Base-by-base conservation (phyloP, 2,113 vertebrate genomes). In the Calyptomena viridis region DNA sequence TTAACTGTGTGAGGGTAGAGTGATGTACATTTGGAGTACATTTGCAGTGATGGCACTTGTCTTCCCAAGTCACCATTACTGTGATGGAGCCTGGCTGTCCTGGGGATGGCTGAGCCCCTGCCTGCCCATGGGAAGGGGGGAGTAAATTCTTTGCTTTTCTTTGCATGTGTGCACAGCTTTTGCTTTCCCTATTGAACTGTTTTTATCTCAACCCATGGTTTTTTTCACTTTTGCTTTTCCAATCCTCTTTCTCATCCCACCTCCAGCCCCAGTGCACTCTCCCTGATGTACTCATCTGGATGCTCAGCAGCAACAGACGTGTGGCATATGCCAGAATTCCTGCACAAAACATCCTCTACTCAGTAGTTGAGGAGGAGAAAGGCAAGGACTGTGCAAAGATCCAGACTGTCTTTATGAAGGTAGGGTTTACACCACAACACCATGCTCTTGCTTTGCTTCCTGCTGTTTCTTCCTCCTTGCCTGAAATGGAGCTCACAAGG, bases 231-330 rank as follows among this genome's bases (percentile, higher is more conserved):
- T 55, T 63, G 30, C 23, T 24, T 37, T 80, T 66, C 25, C 44
- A 66, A 33, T 59, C 19, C 23, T 59, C 28, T 67, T 59, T 82
- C 15, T 28, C 39, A 46, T 59, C 11, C 33, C 33, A n/a, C 37
- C 1, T 59, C 22, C 97, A 99, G 99, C 99, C 99, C 12, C 99
- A 99, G 96, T 98, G 97, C 64, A 98, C 99, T 11, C 97, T 99
- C 59, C 99, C 99, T 0, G 99, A 99, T 31, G 98, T 98, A n/a
- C 98, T 99, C 20, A 52, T 99, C 58, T 99, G 99, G 99, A 98
- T 99, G 98, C 89, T 99, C 88, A 98, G 97, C 50, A 98, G 98
- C 44, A 98, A 80, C 44, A 98, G 96, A 79, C 97, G 98, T 23
- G 95, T 99, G 90, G 99, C 99, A 12, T 99, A 98, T 7, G 94